Evolutionary conservation across 2,113 vertebrate genomes (phyloP).

Genomic region (Oryzias woworae): DNA sequence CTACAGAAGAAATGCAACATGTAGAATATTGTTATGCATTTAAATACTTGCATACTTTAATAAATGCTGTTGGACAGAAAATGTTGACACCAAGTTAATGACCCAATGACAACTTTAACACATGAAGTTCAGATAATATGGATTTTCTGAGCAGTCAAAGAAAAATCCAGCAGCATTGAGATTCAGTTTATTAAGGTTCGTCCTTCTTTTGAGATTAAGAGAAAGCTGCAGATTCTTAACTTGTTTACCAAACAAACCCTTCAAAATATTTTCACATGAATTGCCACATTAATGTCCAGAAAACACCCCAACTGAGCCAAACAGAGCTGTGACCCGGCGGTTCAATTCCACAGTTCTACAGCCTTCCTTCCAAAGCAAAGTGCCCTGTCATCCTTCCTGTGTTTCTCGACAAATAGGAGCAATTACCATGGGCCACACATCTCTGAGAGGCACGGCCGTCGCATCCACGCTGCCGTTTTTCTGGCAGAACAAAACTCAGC

Average conservation of each 20-base stretch:
- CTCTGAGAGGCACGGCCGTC: constrained; percentile 7
- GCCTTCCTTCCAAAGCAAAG: constrained; percentile 18
- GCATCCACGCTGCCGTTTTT: constrained; percentile 25
- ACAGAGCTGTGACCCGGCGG: constrained; percentile 15
- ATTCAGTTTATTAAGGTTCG: constrained; percentile 15
- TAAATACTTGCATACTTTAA: no score
- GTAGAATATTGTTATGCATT: no score
- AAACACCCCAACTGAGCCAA: constrained; percentile 29
- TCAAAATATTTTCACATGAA: constrained; percentile 38
- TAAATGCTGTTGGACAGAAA: no score
- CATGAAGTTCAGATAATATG: not conserved
- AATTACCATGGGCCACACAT: constrained; percentile 46
- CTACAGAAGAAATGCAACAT: no score
- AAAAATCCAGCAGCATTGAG: not conserved
- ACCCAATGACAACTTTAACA: no score
- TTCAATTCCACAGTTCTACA: constrained; percentile 27
- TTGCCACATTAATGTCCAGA: constrained; percentile 21
- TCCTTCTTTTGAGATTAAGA: constrained; percentile 14
- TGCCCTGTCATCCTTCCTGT: constrained; percentile 26
- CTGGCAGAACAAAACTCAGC: constrained; percentile 41
- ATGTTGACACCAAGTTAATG: no score
- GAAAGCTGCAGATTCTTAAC: not conserved
- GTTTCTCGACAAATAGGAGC: constrained; percentile 45
- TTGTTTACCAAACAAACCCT: constrained; percentile 22
- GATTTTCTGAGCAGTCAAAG: constrained; percentile 1